Evolutionary conservation across 1,140 invertebrate genomes (phyloP).

Genomic region (Neodiprion lecontei): DNA sequence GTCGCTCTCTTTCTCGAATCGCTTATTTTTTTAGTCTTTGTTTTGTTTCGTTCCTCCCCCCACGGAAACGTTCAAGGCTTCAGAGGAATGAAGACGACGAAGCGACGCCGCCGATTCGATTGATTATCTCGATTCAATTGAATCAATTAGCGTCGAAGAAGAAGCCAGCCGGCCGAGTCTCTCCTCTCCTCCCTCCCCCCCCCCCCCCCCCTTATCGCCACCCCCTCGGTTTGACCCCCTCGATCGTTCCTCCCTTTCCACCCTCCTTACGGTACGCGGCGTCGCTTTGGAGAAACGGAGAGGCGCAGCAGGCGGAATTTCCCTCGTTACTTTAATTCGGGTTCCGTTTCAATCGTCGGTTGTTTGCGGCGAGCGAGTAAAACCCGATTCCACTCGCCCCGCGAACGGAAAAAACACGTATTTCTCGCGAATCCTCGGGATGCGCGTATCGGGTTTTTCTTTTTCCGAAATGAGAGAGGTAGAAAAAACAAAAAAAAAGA

Average conservation of each 20-base stretch:
- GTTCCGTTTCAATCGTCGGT: slow-evolving; percentile 6
- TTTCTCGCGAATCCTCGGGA: neutral
- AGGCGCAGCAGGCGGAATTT: neutral
- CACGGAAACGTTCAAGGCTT: too few species aligned
- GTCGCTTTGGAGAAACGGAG: neutral
- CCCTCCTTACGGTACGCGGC: too few species aligned
- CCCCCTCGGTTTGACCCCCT: too few species aligned
- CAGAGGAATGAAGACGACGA: neutral
- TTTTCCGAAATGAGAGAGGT: too few species aligned
- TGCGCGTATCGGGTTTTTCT: too few species aligned
- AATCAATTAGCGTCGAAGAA: slow-evolving; percentile 5
- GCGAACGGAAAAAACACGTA: neutral
- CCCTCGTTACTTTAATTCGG: slow-evolving; percentile 7
- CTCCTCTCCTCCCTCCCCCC: neutral
- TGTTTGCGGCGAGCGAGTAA: neutral
- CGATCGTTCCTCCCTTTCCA: too few species aligned
- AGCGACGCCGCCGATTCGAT: neutral
- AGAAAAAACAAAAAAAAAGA: too few species aligned
- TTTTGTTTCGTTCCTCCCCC: too few species aligned
- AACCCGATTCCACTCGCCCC: neutral
- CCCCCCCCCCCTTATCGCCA: neutral
- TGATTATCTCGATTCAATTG: slow-evolving; percentile 7
- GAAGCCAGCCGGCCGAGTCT: neutral
- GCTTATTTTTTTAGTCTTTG: too few species aligned
- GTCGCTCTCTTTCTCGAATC: too few species aligned